These are phyloP conservation scores for Archilochus colubris DNA, from an alignment of 2,113 vertebrate species.

Conservation along the genomic window DNA sequence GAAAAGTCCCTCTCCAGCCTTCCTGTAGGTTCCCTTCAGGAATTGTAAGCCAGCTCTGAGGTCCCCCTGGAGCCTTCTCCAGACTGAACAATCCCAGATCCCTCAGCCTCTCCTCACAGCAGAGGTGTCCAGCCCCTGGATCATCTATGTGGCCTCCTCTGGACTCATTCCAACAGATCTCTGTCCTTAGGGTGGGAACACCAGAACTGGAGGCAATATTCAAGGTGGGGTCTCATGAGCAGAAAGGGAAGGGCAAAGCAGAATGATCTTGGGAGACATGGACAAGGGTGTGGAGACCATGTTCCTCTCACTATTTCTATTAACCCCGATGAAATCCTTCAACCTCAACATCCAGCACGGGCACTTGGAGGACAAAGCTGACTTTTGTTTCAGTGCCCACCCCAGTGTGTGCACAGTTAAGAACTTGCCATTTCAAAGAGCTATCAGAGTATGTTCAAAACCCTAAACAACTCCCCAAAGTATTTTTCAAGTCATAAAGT, in stretches of 20 bases:
- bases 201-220: too few species aligned
- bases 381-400: neutral
- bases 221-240: too few species aligned
- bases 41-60: too few species aligned
- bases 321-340: neutral
- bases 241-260: neutral
- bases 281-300: neutral
- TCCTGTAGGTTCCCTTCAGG: too few species aligned
- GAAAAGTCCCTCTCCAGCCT: too few species aligned
- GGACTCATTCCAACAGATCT: too few species aligned
- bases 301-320: fast-evolving
- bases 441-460: neutral
- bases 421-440: neutral
- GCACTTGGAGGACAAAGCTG: neutral
- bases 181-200: too few species aligned
- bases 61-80: too few species aligned
- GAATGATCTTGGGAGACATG: neutral
- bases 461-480: neutral
- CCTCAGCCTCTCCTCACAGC: too few species aligned
- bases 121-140: too few species aligned
- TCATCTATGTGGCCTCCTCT: too few species aligned
- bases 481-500: neutral
- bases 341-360: neutral
- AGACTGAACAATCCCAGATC: too few species aligned
- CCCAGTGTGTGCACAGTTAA: fast-evolving